Evolutionary conservation across 2,797 vertebrate genomes (phyloP), one percentile per base, ranked within the genome.

Genomic region (Halcyon smyrnensis): DNA sequence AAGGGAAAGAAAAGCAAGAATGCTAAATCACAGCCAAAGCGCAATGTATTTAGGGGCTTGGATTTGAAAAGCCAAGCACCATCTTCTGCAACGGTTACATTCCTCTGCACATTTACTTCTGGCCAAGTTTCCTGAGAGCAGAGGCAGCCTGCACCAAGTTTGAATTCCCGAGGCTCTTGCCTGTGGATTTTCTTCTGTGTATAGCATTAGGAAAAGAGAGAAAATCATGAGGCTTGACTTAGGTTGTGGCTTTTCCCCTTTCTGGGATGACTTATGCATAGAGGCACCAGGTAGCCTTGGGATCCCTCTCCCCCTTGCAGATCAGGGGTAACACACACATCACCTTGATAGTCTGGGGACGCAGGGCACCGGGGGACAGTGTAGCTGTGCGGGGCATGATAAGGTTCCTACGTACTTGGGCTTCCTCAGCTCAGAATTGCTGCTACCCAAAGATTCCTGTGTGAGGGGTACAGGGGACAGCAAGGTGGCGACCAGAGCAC

Each of bases 51-150:
- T 87, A 90, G 84, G n/a, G 41, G 36, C 41, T 95, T 95, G 89
- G 65, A 80, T 89, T 78, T 93, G 85, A 94, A 91, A 95, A 95
- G 53, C 73, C 79, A 83, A 80, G 56, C 89, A 71, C 53, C 1
- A 1, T 90, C 73, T 94, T 81, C 79, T 94, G 85, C 62, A 84
- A 45, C 1, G 7, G 75, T 90, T 95, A 64, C 91, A 81, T 95
- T 96, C 87, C 82, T 95, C 57, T 64, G 85, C 65, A 65, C 2
- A 0, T 75, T 90, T 71, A 93, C 65, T 91, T 88, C 91, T 94
- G 79, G 95, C 85, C 82, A 87, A 80, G 86, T 91, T 96, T 90
- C 75, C 90, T 88, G 87, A 84, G 79, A 86, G 53, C 76, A 71
- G 50, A 90, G 37, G n/a, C 87, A 86, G 30, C 15, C 4, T 86